These are phyloP conservation scores for Entomobrya proxima DNA, from an alignment of 2,888 invertebrate genomes.

Conservation along the genomic window DNA sequence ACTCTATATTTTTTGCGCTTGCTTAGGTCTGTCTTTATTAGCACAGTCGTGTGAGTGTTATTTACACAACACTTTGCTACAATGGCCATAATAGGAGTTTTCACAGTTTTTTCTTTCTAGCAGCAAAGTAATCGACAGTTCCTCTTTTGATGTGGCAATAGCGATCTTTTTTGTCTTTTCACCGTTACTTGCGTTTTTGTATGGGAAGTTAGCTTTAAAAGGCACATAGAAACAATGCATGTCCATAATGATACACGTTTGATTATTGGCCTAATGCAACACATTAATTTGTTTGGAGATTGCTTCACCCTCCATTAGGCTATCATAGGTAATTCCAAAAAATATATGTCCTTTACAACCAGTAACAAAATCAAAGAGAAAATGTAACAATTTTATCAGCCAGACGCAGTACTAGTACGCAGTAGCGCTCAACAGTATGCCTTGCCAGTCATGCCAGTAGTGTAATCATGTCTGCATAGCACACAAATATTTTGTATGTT, in stretches of 20 bases:
- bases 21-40: background rate
- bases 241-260: too few relatives aligned
- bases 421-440: too few relatives aligned
- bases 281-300: too few relatives aligned
- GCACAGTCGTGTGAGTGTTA: background rate
- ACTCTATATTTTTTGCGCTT: background rate
- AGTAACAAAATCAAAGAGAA: too few relatives aligned
- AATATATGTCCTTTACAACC: too few relatives aligned
- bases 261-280: too few relatives aligned
- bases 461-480: background rate
- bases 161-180: background rate
- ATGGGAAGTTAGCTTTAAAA: too few relatives aligned
- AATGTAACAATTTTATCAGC: too few relatives aligned
- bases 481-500: background rate
- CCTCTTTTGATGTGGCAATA: background rate
- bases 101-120: background rate
- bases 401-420: too few relatives aligned
- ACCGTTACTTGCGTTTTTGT: background rate
- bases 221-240: too few relatives aligned
- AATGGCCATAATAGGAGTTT: conserved; percentile 23
- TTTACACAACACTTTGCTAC: background rate
- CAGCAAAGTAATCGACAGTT: background rate
- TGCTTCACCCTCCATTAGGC: too few relatives aligned
- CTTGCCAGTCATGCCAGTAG: background rate
- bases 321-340: too few relatives aligned